Base-by-base conservation (phyloP, 1,140 invertebrate species). In the Diorhabda sublineata region DNA sequence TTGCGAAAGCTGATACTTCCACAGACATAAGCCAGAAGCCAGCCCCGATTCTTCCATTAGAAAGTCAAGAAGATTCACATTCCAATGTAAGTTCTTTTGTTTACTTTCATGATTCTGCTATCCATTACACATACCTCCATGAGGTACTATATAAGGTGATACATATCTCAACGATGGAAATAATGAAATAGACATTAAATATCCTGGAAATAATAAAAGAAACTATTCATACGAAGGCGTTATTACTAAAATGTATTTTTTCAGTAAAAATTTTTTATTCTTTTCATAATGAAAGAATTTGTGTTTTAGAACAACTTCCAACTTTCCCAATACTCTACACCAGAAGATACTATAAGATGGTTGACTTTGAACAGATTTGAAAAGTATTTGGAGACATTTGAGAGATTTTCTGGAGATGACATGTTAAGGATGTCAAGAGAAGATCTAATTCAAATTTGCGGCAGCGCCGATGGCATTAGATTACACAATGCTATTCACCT, bases 371-470 rank as follows among this genome's bases (percentile, higher is more conserved):
- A 94, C 79, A 86, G 92, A 68, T 97, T 96, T 83, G 84, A 86
- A 8, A 85, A 88, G 66, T 92, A 92, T 77, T 82, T 89, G 2
- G 81, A 86, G 45, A 91, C 90, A 2, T 96, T 97, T 79, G 83
- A 89, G 60, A 92, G 91, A 78, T 98, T 95, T 83, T 92, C 91
- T 60, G 95, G 94, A 61, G 87, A 90, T 45, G 96, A 98, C 83
- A 86, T 98, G 73, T 82, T 98, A 65, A 86, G 93, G 69, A 83
- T 98, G 72, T 91, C 91, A 2, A 87, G 93, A 61, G 93, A 96
- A 71, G 95, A 98, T 83, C 84, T 97, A 8, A 94, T 97, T 63
- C 92, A 97, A 83, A 96, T 98, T 64, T 97, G 95, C 81, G 95
- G 95, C 1, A 82, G 97, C 52, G 91, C 94, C 64, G 95, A 98